Evolutionary conservation across 2,888 invertebrate species (phyloP).

Genomic region (Eulithis prunata): DNA sequence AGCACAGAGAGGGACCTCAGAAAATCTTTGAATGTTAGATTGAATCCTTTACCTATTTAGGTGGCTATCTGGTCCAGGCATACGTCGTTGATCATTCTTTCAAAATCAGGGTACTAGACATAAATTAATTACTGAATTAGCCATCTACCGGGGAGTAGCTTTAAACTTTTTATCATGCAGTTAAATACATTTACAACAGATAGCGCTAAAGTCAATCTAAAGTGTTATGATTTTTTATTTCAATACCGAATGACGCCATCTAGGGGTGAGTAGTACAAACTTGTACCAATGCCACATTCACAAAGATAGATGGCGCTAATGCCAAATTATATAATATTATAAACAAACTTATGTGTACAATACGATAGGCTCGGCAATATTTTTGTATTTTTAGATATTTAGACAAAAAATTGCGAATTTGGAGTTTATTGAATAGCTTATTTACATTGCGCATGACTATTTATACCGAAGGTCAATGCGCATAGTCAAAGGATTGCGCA

Average conservation of each 20-base stretch:
- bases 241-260: conserved; percentile 28
- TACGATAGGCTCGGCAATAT: neutral
- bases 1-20: too few relatives aligned
- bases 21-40: too few relatives aligned
- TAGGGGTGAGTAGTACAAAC: conserved; percentile 44
- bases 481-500: conserved; percentile 84
- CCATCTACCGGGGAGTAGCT: neutral
- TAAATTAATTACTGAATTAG: too few relatives aligned
- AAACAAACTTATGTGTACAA: too few relatives aligned
- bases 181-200: neutral
- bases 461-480: conserved; percentile 73
- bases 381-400: neutral
- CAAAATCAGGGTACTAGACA: too few relatives aligned
- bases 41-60: too few relatives aligned
- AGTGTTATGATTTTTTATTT: too few relatives aligned
- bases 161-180: too few relatives aligned
- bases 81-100: too few relatives aligned
- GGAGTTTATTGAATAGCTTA: conserved; percentile 4
- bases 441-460: conserved; percentile 73
- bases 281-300: neutral
- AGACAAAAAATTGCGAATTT: neutral
- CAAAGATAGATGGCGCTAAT: conserved; percentile 48
- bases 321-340: too few relatives aligned
- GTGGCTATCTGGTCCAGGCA: too few relatives aligned
- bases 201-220: neutral